Conservation (phyloP, 2,888 invertebrate species). For the Aethes cnicana region DNA sequence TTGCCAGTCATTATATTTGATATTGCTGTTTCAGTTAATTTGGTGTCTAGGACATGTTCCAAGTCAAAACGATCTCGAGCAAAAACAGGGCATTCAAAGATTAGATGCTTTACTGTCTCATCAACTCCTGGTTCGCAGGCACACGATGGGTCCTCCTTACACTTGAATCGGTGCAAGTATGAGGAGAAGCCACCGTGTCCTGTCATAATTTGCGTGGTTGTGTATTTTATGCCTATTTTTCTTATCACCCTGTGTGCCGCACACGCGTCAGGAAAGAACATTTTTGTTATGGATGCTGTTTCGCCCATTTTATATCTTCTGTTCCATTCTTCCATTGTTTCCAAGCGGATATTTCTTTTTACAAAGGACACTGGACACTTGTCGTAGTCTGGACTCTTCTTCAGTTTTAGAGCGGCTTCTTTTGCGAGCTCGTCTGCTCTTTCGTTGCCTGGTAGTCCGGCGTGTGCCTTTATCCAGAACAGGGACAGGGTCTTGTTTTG, state of each 20-base stretch:
- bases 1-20: background rate
- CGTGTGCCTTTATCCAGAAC: constrained; percentile 1
- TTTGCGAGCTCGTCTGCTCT: background rate
- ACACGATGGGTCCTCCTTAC: constrained; percentile 7
- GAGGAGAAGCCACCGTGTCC: constrained; percentile 12
- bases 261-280: background rate
- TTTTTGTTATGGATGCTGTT: background rate
- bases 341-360: background rate
- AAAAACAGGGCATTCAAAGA: background rate
- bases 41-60: background rate
- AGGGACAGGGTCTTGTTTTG: background rate
- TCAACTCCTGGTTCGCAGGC: background rate
- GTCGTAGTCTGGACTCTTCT: background rate
- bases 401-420: background rate
- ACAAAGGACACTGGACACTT: background rate
- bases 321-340: background rate
- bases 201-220: background rate
- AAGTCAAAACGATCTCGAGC: background rate
- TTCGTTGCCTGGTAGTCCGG: background rate
- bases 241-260: background rate
- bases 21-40: background rate
- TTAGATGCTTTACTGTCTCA: background rate
- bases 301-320: background rate
- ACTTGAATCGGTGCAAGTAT: constrained; percentile 7
- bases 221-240: no score